Base-by-base conservation (phyloP, 2,113 vertebrate genomes). In the Leuciscus idus region DNA sequence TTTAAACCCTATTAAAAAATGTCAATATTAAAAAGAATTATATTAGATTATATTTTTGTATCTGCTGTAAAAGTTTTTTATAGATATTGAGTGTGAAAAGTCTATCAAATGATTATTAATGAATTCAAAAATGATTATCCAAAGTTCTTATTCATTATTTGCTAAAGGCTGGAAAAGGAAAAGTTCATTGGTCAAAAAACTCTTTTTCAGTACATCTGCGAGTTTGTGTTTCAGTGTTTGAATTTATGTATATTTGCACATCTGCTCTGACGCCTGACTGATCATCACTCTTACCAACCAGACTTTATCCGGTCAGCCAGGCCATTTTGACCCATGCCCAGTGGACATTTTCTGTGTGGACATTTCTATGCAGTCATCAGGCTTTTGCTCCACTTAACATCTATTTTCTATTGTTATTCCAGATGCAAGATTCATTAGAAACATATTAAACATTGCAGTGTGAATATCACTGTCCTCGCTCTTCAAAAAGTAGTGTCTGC, bases 191-290 rank as follows among this genome's bases (percentile, higher is more conserved):
- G 0, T 19, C 66, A 36, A 21, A 30, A 70, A 17, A 33, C 46
- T 82, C 43, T 86, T 76, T 84, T 77, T 48, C 33, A 30, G 5
- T 80, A 80, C 4, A 61, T 19, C n/a, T 12, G 57, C 4, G 30
- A 26, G 57, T 26, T 0, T n/a, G 8, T n/a, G n/a, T 33, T 28
- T 46, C 3, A n/a, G 59, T 64, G 48, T 68, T 46, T 30, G 61
- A 66, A 21, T 43, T 28, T 8, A 23, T 1, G 19, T 81, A 19
- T 81, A 52, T 88, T 85, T 88, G 76, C 84, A 83, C 80, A 85
- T 64, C 83, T 85, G 79, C 74, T 64, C 80, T 79, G 30, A 79
- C 84, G 74, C 76, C 26, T 79, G 84, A 73, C 55, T 61, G 52
- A 78, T 72, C 70, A 11, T 26, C 2, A 70, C 59, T 61, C n/a